Evolutionary conservation across 2,797 vertebrate species (phyloP).

Genomic region (Ispidina lecontei): DNA sequence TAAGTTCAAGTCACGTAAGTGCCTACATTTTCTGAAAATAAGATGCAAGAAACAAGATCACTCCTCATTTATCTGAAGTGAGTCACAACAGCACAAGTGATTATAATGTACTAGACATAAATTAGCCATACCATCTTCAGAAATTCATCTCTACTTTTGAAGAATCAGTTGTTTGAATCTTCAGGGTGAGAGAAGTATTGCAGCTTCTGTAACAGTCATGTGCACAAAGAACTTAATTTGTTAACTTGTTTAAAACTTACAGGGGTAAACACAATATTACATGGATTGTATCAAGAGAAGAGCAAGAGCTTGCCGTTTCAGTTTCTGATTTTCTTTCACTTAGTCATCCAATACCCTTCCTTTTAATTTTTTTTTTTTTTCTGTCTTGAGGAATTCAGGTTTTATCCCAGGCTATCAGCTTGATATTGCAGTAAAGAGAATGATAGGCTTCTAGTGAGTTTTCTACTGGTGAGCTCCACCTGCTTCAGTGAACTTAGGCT

Average conservation of each 20-base stretch:
- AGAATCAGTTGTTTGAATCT: neutral
- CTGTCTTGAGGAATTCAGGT: neutral
- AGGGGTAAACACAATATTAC: neutral
- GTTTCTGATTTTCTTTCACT: neutral
- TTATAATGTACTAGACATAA: neutral
- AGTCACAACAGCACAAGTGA: neutral
- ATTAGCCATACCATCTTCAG: neutral
- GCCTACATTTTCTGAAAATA: neutral
- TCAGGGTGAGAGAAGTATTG: neutral
- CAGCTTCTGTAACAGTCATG: neutral
- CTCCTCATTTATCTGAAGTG: neutral
- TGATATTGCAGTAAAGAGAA: neutral
- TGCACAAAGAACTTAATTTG: neutral
- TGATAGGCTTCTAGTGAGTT: neutral
- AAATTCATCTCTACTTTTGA: neutral
- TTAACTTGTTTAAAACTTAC: neutral
- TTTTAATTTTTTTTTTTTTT: neutral
- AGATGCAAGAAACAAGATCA: neutral
- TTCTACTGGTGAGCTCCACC: neutral
- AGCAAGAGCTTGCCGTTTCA: neutral
- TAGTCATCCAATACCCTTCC: neutral
- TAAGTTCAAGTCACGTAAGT: neutral
- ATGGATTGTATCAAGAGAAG: neutral
- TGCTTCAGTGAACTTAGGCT: neutral
- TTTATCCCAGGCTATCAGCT: neutral